Percentiles rank a stretch among this genome's conserved stretches.
Evolutionary conservation across 2,797 vertebrate genomes (phyloP).

Genomic region (Sphenodon punctatus): DNA sequence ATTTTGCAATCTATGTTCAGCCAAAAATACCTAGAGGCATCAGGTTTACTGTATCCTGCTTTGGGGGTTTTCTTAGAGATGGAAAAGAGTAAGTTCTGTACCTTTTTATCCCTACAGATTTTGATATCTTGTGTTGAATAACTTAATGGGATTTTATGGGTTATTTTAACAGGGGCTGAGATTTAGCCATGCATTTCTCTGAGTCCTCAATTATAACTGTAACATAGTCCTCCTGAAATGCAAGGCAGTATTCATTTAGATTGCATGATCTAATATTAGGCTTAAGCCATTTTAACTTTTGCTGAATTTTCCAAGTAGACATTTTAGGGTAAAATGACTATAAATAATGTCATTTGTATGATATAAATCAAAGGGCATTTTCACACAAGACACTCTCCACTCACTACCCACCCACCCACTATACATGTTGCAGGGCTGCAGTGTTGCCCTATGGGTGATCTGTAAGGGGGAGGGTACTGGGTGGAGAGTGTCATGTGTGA

Average conservation of each 20-base stretch:
- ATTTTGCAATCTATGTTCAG: neutral
- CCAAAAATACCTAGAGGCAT: neutral
- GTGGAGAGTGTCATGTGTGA: no score
- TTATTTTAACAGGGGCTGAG: slow-evolving; percentile 13
- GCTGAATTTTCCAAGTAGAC: slow-evolving; percentile 36
- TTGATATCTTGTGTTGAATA: neutral
- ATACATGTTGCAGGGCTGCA: no score
- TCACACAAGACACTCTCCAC: no score
- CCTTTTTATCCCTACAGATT: neutral
- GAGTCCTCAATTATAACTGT: slow-evolving; percentile 14
- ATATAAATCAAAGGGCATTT: slow-evolving; percentile 49
- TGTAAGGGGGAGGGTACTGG: no score
- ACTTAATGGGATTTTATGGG: slow-evolving; percentile 45
- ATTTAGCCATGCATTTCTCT: slow-evolving; percentile 28
- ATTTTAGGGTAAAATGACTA: slow-evolving; percentile 26
- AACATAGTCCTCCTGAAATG: slow-evolving; percentile 2
- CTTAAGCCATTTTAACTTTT: slow-evolving; percentile 40
- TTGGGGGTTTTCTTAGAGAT: neutral
- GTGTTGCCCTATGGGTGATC: no score
- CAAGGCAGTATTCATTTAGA: neutral
- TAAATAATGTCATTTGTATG: slow-evolving; percentile 54
- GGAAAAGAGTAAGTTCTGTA: accelerated
- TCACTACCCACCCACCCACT: no score
- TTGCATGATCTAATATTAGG: slow-evolving; percentile 2
- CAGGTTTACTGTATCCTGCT: no score